phyloP scores from a whole-genome alignment of 2,888 invertebrate genomes.

The Pammene aurita region DNA sequence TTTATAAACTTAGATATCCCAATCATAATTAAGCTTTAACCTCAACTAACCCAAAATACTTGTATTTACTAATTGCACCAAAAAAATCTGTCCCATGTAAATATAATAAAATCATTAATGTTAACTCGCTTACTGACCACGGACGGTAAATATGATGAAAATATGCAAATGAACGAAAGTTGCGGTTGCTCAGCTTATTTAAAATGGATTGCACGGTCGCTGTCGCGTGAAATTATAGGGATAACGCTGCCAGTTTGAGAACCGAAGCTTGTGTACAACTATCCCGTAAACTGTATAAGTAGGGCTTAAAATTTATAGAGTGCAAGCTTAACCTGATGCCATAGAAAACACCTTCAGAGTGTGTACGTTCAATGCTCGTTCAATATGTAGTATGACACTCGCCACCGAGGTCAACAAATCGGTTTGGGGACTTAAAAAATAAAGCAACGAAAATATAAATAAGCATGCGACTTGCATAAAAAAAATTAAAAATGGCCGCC shows the following conservation, averaged over 20 bases:
- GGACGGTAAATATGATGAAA: conserved; percentile 68
- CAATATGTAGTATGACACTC: no score
- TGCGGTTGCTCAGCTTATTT: conserved; percentile 64
- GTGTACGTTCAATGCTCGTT: no score
- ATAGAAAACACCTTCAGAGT: no score
- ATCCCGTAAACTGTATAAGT: conserved; percentile 42
- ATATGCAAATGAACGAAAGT: conserved; percentile 70
- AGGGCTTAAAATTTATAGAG: background rate
- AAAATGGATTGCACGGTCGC: conserved; percentile 63
- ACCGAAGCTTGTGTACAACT: conserved; percentile 33
- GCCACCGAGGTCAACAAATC: no score
- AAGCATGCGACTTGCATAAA: no score
- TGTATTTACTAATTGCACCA: background rate
- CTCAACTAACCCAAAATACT: background rate
- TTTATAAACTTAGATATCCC: no score
- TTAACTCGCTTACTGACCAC: conserved; percentile 70
- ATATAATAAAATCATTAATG: conserved; percentile 73
- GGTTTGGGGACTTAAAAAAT: no score
- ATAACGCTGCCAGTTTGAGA: conserved; percentile 47
- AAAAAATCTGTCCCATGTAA: conserved; percentile 58
- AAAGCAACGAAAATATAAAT: no score
- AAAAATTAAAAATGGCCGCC: no score
- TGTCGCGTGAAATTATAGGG: conserved; percentile 46
- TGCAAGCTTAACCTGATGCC: no score
- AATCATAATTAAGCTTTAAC: background rate